These are phyloP conservation scores for Macaca fascicularis DNA, from an alignment of 2,113 vertebrate genomes.

Conservation along the genomic window DNA sequence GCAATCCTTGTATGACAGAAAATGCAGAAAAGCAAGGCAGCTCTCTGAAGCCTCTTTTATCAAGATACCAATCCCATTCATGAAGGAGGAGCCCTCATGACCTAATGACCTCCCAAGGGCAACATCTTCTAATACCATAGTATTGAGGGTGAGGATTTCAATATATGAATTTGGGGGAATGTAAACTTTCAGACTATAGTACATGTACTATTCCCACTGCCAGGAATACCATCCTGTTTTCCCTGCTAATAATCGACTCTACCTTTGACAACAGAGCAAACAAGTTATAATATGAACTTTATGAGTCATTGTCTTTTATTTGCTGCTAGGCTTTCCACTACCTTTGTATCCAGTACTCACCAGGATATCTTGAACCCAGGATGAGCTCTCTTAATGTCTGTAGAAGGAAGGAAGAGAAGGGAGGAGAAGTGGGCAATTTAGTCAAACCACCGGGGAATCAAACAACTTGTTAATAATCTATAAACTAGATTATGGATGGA, in stretches of 20 bases:
- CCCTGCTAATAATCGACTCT: neutral
- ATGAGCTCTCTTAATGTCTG: neutral
- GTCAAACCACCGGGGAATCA: neutral
- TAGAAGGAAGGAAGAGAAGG: neutral
- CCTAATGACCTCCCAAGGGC: neutral
- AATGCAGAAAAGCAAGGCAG: neutral
- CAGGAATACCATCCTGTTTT: neutral
- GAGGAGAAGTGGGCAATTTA: neutral
- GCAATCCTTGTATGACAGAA: neutral
- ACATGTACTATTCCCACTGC: neutral
- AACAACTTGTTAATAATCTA: slow-evolving; percentile 37
- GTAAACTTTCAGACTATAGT: neutral
- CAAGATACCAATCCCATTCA: neutral
- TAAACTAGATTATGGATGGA: no score
- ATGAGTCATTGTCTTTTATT: neutral
- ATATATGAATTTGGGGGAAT: neutral
- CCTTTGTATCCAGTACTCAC: neutral
- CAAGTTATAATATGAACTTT: neutral
- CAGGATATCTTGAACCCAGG: neutral
- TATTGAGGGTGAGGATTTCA: neutral
- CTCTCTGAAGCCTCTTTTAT: neutral
- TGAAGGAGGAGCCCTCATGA: neutral
- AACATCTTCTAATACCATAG: neutral
- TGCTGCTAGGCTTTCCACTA: neutral
- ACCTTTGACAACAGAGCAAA: neutral